These are phyloP conservation scores for Exephanes ischioxanthus DNA, from an alignment of 2,888 invertebrate genomes.

Conservation along the genomic window DNA sequence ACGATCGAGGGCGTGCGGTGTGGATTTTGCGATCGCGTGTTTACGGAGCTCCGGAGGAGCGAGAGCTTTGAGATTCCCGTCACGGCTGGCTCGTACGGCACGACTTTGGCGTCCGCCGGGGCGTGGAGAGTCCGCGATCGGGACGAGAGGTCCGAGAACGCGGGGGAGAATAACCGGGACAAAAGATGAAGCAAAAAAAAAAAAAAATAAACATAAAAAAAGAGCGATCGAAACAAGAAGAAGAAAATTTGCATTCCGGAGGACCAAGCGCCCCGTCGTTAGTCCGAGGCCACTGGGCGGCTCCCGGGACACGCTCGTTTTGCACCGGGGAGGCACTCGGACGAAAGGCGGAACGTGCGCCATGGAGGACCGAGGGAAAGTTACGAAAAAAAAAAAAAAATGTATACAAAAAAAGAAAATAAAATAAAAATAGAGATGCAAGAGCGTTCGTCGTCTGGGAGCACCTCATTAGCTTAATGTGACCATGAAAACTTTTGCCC, in stretches of 20 bases:
- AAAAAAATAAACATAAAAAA: conserved; percentile 11
- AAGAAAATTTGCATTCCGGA: conserved; percentile 69
- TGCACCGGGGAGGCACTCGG: conserved; percentile 13
- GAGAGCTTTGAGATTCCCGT: conserved; percentile 30
- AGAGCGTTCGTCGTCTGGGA: conserved; percentile 22
- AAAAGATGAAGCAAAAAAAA: conserved; percentile 16
- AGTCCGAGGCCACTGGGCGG: conserved; percentile 59
- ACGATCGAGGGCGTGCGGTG: conserved; percentile 21
- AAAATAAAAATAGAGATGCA: conserved; percentile 41
- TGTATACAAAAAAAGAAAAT: conserved; percentile 24
- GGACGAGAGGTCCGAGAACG: conserved; percentile 4
- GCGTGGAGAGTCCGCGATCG: conserved; percentile 17
- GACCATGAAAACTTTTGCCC: conserved; percentile 60
- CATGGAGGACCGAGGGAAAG: conserved; percentile 37
- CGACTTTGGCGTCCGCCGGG: conserved; percentile 12
- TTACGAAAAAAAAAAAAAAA: conserved; percentile 16
- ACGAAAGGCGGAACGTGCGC: conserved; percentile 15
- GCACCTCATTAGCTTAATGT: conserved; percentile 61
- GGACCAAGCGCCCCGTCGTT: conserved; percentile 58
- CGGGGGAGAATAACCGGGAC: conserved; percentile 8
- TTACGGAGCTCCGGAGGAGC: conserved; percentile 4
- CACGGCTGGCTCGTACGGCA: conserved; percentile 5
- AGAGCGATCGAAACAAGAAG: conserved; percentile 56
- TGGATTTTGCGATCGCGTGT: neutral
- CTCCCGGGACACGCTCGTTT: conserved; percentile 49